Base-by-base conservation (phyloP, 2,113 vertebrate species). In the Eretmochelys imbricata region DNA sequence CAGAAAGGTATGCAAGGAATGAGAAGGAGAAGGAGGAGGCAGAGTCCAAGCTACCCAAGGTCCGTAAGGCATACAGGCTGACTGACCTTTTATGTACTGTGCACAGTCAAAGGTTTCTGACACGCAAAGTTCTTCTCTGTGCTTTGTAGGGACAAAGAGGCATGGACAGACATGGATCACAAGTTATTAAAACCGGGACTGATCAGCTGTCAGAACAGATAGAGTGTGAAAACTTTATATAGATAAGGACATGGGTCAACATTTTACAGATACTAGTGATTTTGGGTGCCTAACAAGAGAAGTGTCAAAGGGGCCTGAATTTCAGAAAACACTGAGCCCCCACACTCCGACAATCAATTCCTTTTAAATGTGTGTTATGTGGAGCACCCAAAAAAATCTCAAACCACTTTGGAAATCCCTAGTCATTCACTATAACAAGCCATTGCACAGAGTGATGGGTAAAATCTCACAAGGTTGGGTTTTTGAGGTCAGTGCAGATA, bases 1-100 rank as follows among this genome's bases (percentile, higher is more conserved):
- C 85, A 93, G 89, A 95, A 94, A 97, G 88, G 78, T 93, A 97
- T 92, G 98, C 88, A 91, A 93, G 93, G 97, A 97, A 98, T 96
- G 98, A 98, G 96, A 91, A 93, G 91, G 94, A 95, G 94, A 94
- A 95, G 94, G 94, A 94, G 85, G 53, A 86, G 83, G 69, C 76
- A 92, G 92, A 48, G 8, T 85, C 93, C 94, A 38, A 57, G 81
- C 89, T 1, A 42, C 89, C 91, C 92, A 88, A 62, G 94, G 96
- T 95, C 95, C 95, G 76, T 90, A 96, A 93, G 96, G 96, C 97
- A 94, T 90, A 84, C 9, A 1, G 5, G 85, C 53, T 95, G 89
- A 2, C 12, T 82, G 96, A 96, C 97, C 94, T 97, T 97, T 98
- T 27, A 24, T n/a, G 79, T 4, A 57, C 91, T 94, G 94, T 90